Evolutionary conservation across 2,888 invertebrate species (phyloP).

Genomic region (Nephrotoma appendiculata): DNA sequence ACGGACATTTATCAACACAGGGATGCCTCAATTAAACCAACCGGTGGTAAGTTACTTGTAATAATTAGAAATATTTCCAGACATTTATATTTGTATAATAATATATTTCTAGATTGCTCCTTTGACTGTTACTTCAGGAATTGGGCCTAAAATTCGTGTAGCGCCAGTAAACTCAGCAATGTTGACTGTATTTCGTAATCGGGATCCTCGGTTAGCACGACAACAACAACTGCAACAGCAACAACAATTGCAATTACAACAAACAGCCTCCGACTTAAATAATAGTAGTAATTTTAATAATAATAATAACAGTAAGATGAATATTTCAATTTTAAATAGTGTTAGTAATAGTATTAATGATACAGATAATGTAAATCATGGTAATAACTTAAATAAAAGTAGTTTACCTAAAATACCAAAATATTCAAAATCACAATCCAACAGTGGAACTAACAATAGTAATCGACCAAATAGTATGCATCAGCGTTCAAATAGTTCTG

Average conservation of each 20-base stretch:
- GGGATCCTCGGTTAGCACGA: slow-evolving; percentile 33
- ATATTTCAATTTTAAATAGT: slow-evolving; percentile 2
- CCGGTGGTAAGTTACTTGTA: background rate
- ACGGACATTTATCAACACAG: background rate
- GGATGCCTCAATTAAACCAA: background rate
- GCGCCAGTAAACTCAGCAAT: slow-evolving; percentile 39
- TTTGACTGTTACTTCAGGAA: slow-evolving; percentile 15
- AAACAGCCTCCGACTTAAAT: slow-evolving; percentile 7
- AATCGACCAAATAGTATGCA: background rate
- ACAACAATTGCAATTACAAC: slow-evolving; percentile 2
- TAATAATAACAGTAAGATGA: background rate
- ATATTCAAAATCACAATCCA: background rate
- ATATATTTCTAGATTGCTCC: background rate
- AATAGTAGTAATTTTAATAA: slow-evolving; percentile 6
- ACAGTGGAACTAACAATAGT: background rate
- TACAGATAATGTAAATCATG: background rate
- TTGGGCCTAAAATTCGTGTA: slow-evolving; percentile 30
- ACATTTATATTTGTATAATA: background rate
- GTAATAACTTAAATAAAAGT: slow-evolving; percentile 2
- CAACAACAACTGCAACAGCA: slow-evolving; percentile 26
- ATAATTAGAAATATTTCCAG: background rate
- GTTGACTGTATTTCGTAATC: slow-evolving; percentile 26
- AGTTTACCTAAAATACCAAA: slow-evolving; percentile 1
- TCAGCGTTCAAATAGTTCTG: background rate
- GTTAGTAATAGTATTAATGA: slow-evolving; percentile 1